Evolutionary conservation across 2,797 vertebrate genomes (phyloP).

Genomic region (Alexandromys oeconomus): DNA sequence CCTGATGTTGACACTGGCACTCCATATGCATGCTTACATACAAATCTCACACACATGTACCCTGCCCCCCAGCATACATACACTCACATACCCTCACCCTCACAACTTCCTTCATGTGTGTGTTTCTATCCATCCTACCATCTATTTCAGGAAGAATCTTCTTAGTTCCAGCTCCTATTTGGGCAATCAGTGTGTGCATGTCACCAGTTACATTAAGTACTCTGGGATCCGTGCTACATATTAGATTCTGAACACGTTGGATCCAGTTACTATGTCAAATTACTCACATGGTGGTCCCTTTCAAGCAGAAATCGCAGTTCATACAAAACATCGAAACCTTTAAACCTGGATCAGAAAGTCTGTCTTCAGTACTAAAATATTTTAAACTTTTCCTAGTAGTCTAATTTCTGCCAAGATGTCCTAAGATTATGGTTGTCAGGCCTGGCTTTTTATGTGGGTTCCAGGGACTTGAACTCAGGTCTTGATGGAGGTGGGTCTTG

Average conservation of each 20-base stretch:
- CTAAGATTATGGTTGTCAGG: background rate
- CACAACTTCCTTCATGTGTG: background rate
- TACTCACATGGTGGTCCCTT: background rate
- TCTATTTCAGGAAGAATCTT: background rate
- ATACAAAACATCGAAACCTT: background rate
- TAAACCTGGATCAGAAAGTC: background rate
- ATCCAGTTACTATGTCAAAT: background rate
- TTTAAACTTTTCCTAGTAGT: background rate
- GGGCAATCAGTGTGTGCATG: background rate
- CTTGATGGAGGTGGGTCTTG: no score
- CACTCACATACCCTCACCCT: background rate
- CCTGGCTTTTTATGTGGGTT: background rate
- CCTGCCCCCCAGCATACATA: no score
- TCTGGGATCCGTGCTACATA: background rate
- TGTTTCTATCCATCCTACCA: background rate
- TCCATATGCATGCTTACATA: background rate
- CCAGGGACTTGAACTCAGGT: background rate
- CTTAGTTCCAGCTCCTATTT: background rate
- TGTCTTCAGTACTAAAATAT: background rate
- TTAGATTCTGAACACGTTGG: background rate
- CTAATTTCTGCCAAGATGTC: background rate
- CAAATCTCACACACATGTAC: background rate
- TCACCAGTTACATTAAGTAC: background rate
- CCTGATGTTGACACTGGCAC: background rate
- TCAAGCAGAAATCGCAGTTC: background rate